phyloP scores from a whole-genome alignment of 2,888 invertebrate species.

The Iphiclides podalirius region DNA sequence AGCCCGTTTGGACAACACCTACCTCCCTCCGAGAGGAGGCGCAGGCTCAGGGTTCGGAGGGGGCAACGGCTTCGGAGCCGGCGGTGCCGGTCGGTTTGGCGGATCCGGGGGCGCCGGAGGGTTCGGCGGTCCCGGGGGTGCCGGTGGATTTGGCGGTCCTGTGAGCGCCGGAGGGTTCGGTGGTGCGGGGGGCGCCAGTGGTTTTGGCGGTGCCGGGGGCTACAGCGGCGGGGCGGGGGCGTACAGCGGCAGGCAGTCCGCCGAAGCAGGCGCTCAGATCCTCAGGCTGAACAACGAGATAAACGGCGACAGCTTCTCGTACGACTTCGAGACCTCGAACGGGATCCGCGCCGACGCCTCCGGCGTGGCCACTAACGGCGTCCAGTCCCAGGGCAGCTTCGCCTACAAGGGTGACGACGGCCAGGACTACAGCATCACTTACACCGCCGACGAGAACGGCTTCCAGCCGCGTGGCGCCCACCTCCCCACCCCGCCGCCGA shows the following conservation, averaged over 20 bases:
- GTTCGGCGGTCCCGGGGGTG: slow-evolving; percentile 26
- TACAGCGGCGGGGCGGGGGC: slow-evolving; percentile 42
- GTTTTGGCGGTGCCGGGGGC: slow-evolving; percentile 29
- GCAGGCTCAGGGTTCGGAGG: slow-evolving; percentile 62
- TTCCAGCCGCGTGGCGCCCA: slow-evolving; percentile 71
- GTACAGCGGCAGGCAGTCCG: slow-evolving; percentile 42
- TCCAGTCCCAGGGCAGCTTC: slow-evolving; percentile 73
- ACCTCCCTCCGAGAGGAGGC: slow-evolving; percentile 72
- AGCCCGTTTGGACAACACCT: slow-evolving; percentile 72
- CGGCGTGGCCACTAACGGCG: slow-evolving; percentile 70
- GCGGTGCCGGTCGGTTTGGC: slow-evolving; percentile 30
- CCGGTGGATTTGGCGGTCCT: slow-evolving; percentile 32
- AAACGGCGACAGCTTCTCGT: slow-evolving; percentile 68
- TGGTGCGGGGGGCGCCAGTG: slow-evolving; percentile 27
- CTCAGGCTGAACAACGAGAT: slow-evolving; percentile 65
- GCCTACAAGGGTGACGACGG: slow-evolving; percentile 74
- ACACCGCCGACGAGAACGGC: slow-evolving; percentile 75
- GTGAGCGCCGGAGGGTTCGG: slow-evolving; percentile 32
- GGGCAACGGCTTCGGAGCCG: slow-evolving; percentile 40
- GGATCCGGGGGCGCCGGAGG: slow-evolving; percentile 28
- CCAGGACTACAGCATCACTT: slow-evolving; percentile 72
- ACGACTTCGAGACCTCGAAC: slow-evolving; percentile 73
- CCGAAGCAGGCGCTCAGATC: slow-evolving; percentile 67
- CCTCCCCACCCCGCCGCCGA: slow-evolving; percentile 72
- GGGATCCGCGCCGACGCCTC: slow-evolving; percentile 72